These are phyloP conservation scores for Neotoxoptera formosana DNA, from an alignment of 1,140 invertebrate genomes.

Conservation along the genomic window DNA sequence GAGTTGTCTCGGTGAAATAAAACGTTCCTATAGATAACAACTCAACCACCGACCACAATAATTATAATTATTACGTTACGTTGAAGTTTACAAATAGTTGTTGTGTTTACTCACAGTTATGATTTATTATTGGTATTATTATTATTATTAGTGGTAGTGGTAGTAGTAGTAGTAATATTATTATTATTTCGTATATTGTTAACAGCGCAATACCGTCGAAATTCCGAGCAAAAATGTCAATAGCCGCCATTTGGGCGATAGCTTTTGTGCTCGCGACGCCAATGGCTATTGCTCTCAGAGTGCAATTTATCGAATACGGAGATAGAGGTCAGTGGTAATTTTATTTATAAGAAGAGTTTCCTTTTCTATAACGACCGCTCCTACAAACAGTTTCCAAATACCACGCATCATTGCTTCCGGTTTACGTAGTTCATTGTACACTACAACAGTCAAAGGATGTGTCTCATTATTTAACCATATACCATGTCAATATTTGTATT, in stretches of 20 bases:
- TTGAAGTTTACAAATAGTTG: background rate
- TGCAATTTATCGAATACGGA: conserved; percentile 63
- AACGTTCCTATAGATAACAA: background rate
- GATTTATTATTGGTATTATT: background rate
- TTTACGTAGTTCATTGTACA: background rate
- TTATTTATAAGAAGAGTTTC: background rate
- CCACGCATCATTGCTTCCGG: background rate
- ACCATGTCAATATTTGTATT: background rate
- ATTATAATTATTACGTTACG: background rate
- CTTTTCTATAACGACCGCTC: background rate
- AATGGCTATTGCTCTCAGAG: conserved; percentile 73
- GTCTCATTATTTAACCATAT: background rate
- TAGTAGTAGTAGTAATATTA: background rate
- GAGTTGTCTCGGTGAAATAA: background rate
- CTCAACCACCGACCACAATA: background rate
- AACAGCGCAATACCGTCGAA: conserved; percentile 74
- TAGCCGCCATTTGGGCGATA: conserved; percentile 74
- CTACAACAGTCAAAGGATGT: background rate
- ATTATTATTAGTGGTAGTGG: background rate
- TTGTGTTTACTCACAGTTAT: background rate
- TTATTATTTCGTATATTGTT: background rate
- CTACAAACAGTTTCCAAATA: background rate
- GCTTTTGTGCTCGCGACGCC: conserved; percentile 71
- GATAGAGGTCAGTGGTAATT: conserved; percentile 60
- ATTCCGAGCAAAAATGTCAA: conserved; percentile 72